Base-by-base conservation (phyloP, 2,888 invertebrate species). In the Papilio protenor region DNA sequence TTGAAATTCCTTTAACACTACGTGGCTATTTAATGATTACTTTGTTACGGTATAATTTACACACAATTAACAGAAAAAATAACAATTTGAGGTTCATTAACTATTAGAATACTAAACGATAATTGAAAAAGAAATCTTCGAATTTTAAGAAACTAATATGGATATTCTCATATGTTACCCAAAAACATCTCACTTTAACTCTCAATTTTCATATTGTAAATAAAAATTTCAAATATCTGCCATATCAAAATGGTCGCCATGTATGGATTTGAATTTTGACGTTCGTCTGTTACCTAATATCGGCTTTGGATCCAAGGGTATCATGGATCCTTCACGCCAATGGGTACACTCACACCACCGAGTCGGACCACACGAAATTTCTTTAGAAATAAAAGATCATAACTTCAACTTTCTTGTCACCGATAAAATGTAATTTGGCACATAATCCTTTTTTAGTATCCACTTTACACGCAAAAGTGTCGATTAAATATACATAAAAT, bases 1-100 rank as follows among this genome's bases (percentile, higher is more conserved):
- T 73, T 77, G 47, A 73, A 27, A 73, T 73, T 73, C 77, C 77
- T 77, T 73, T 77, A 61, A 61, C 70, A 47, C 47, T 71, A 71
- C 76, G 71, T 52, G 66, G 18, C 52, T 66, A 33, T 66, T 75
- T 49, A 75, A 61, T 59, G 66, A 40, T 61, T 21, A 61, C 23
- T 61, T 14, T 61, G 59, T 61, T 6, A 40, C 3, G 21, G 2
- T 59, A 59, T 59, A 59, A 59, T 59, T 2, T 12, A 21, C 3
- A 11, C 21, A 59, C 3, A 14, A 49, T 12, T 14, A 49, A 16
- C 4, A 49, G 14, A 49, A 49, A 16, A 33, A 33, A 52, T 3
- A 57, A 11, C 23, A 59, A 23, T 23, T 59, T 59, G 23, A 59
- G 21, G 12, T 12, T 59, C 6, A n/a, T 52, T 52, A 52, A 18